Conservation (phyloP, 2,888 invertebrate genomes). For the Rhopalosiphum nymphaeae region DNA sequence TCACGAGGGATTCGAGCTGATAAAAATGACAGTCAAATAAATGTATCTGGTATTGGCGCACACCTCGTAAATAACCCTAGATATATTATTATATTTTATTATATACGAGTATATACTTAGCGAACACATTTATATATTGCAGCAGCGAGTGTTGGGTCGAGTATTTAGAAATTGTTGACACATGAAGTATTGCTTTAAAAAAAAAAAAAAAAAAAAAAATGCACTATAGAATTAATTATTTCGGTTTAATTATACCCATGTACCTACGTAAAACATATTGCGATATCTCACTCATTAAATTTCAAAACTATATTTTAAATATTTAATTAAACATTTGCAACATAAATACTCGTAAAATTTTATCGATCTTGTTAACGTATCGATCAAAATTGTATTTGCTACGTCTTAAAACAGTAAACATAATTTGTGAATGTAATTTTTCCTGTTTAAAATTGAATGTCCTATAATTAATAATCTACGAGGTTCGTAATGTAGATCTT, state of each 20-base stretch:
- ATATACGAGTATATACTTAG: neutral
- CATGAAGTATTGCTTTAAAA: neutral
- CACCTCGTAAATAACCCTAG: neutral
- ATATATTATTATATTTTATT: neutral
- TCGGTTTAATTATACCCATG: neutral
- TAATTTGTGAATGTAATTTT: conserved; percentile 39
- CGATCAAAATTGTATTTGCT: neutral
- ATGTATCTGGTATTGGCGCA: neutral
- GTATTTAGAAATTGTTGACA: neutral
- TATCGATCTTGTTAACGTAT: neutral
- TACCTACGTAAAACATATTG: neutral
- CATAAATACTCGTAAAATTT: conserved; percentile 24
- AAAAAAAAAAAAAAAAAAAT: neutral
- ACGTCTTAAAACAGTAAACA: neutral
- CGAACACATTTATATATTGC: neutral
- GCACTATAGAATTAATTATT: neutral
- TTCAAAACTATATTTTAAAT: neutral
- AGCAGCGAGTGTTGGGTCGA: neutral
- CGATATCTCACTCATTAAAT: neutral
- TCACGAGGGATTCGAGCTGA: neutral
- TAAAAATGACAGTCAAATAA: neutral
- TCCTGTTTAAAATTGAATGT: conserved; percentile 13
- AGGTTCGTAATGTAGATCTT: neutral
- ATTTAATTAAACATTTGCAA: neutral
- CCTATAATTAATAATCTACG: neutral